A percentile compares a stretch with the other conserved stretches of the same genome.
Conservation (phyloP, 2,797 vertebrate species). For the Ispidina lecontei region DNA sequence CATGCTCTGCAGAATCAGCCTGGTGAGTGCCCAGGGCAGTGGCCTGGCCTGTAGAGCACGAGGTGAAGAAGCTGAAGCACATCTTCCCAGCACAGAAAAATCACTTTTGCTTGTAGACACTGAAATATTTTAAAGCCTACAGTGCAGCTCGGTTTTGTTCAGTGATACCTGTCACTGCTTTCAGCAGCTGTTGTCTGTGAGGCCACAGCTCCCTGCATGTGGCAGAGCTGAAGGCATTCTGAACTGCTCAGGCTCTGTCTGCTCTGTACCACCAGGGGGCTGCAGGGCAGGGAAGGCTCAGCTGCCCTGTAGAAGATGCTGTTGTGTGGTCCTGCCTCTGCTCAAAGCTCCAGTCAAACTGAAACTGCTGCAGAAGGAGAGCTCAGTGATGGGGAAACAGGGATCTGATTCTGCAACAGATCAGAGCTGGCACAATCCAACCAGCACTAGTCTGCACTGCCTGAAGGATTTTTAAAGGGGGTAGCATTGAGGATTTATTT, state of each 20-base stretch:
- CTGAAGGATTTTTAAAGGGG: not conserved
- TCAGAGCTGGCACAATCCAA: not conserved
- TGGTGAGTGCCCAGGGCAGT: not conserved
- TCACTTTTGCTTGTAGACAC: not conserved
- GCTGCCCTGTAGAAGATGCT: not conserved
- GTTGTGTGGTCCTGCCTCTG: fast-evolving
- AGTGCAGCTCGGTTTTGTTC: not conserved
- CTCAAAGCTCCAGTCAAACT: not conserved
- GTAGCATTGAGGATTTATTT: not conserved
- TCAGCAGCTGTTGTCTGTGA: not conserved
- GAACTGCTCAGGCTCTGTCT: not conserved
- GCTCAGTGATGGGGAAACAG: too few relatives aligned
- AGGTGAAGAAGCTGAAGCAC: not conserved
- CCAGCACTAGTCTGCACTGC: not conserved
- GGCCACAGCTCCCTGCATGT: not conserved
- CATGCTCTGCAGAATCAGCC: not conserved
- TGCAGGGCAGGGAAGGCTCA: not conserved
- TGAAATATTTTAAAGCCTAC: fast-evolving
- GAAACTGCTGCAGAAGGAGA: not conserved
- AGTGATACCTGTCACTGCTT: not conserved
- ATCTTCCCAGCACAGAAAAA: not conserved
- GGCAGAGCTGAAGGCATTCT: not conserved
- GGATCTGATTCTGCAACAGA: fast-evolving
- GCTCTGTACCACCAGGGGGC: not conserved
- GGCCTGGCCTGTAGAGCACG: not conserved